A percentile compares a stretch with the other conserved stretches of the same genome.
These are phyloP conservation scores for Chrosomus eos DNA, from an alignment of 2,797 vertebrate species.

Conservation along the genomic window DNA sequence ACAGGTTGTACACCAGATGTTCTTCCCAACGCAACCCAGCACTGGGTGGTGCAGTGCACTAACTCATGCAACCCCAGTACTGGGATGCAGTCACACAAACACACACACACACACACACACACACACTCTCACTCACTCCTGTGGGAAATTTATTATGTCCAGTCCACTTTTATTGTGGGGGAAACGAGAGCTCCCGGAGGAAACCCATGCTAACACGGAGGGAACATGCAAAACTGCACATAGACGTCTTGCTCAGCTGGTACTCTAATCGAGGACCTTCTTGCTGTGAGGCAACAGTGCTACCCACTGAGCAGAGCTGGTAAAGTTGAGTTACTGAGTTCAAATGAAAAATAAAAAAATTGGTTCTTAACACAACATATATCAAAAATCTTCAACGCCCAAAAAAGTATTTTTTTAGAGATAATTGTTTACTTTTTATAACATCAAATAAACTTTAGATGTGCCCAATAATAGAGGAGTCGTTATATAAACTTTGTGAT, in stretches of 20 bases:
- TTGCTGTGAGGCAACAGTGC: neutral
- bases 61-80: neutral
- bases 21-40: neutral
- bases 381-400: too few species aligned
- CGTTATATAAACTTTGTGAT: too few species aligned
- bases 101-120: too few species aligned
- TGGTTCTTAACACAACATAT: too few species aligned
- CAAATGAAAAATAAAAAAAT: too few species aligned
- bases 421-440: too few species aligned
- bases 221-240: neutral
- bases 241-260: neutral
- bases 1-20: neutral
- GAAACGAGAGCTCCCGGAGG: neutral
- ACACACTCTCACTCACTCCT: too few species aligned
- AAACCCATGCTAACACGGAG: neutral
- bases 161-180: neutral
- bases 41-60: neutral
- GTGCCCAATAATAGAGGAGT: too few species aligned
- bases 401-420: too few species aligned
- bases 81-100: too few species aligned
- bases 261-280: neutral
- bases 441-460: too few species aligned
- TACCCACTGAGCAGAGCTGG: neutral
- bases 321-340: neutral
- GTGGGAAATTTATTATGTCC: neutral